Evolutionary conservation across 1,140 invertebrate genomes (phyloP).

Genomic region (Littorina saxatilis): DNA sequence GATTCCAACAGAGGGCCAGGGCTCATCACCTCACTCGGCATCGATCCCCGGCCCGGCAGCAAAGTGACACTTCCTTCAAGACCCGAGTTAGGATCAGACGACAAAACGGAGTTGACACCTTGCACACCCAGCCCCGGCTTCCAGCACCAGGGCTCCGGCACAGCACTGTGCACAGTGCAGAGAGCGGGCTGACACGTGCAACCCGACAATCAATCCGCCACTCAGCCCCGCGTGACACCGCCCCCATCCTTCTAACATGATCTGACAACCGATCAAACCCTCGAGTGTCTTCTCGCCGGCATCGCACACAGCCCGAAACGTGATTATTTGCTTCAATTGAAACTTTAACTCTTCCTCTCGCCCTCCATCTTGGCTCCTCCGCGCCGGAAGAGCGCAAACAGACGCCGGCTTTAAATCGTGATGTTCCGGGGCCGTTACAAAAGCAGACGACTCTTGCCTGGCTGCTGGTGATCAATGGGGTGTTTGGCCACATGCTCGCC

Average conservation of each 20-base stretch:
- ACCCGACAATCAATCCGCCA: neutral
- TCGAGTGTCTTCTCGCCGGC: neutral
- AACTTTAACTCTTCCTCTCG: neutral
- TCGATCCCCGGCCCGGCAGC: neutral
- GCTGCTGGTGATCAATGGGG: neutral
- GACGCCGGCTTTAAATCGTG: constrained; percentile 24
- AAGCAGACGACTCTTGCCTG: constrained; percentile 8
- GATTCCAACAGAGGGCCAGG: neutral
- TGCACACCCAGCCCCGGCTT: neutral
- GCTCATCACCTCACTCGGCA: neutral
- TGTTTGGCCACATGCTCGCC: constrained; percentile 22
- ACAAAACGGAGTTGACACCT: too few relatives aligned
- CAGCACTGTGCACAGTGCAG: neutral
- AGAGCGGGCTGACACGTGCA: neutral
- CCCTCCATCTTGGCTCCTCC: neutral
- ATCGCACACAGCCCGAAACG: neutral
- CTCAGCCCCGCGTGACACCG: neutral
- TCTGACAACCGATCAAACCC: constrained; percentile 15
- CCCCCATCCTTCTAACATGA: neutral
- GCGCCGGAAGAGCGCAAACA: constrained; percentile 25
- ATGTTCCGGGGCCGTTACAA: constrained; percentile 13
- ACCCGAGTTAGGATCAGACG: neutral
- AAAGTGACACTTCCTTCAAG: neutral
- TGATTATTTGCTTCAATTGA: constrained; percentile 26
- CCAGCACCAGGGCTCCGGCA: neutral